Evolutionary conservation across 2,797 vertebrate species (phyloP).

Genomic region (Parauchenoglanis punctatus): DNA sequence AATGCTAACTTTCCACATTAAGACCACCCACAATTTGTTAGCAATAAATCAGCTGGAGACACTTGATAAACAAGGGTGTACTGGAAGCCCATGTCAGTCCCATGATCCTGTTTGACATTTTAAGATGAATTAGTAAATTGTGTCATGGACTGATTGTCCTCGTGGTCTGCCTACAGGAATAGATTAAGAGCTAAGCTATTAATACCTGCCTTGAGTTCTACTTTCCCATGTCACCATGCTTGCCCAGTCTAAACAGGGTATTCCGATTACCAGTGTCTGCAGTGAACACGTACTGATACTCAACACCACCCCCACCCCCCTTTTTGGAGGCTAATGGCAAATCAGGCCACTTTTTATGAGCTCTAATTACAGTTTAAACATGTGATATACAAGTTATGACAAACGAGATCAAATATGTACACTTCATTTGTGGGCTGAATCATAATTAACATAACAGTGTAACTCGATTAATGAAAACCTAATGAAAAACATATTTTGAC

Average conservation of each 20-base stretch:
- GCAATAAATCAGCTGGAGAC: neutral
- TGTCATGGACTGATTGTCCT: conserved; percentile 11
- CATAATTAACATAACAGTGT: neutral
- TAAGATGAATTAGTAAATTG: conserved; percentile 33
- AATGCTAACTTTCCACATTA: neutral
- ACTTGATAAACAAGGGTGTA: neutral
- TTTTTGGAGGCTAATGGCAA: neutral
- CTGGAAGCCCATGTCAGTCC: neutral
- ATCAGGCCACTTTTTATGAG: neutral
- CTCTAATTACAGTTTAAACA: neutral
- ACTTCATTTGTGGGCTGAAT: neutral
- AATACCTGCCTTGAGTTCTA: conserved; percentile 48
- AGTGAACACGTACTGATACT: neutral
- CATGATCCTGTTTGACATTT: conserved; percentile 33
- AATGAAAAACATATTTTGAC: too few relatives aligned
- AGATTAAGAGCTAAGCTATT: conserved; percentile 19
- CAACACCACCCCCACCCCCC: neutral
- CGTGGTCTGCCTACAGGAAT: conserved; percentile 3
- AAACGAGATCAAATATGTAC: neutral
- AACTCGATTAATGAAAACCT: neutral
- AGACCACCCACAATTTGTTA: neutral
- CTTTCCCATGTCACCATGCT: conserved; percentile 42
- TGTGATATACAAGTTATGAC: neutral
- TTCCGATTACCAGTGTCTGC: conserved; percentile 39
- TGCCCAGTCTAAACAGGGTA: conserved; percentile 47